Evolutionary conservation across 2,888 invertebrate genomes (phyloP), one percentile per base, ranked within the genome.

Genomic region (Drosophila tripunctata): DNA sequence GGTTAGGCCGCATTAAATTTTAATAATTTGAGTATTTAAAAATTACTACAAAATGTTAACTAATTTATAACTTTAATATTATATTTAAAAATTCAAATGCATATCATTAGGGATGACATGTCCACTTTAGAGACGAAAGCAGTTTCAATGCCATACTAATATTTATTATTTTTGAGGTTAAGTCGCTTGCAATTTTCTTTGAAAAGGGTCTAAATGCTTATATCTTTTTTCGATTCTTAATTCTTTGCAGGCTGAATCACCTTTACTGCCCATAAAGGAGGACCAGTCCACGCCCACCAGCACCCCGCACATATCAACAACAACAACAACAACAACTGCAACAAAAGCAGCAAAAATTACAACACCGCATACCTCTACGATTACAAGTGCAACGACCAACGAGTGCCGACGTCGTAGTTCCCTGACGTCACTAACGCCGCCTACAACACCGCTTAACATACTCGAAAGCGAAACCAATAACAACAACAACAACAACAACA

Each of bases 191-290:
- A n/a, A n/a, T n/a, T n/a, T n/a, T n/a, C n/a, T n/a, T n/a, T n/a
- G n/a, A n/a, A n/a, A n/a, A n/a, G n/a, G n/a, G n/a, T n/a, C n/a
- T n/a, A n/a, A 21, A 21, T 27, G 27, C 10, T 27, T 6, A 27
- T 27, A 3, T 10, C 12, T 17, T 1, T 3, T n/a, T n/a, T 52
- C 8, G 1, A 2, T n/a, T 4, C 7, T 27, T 22, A 7, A 19
- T 17, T 12, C 0, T 33, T 17, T 7, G 2, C 75, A 90, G 90
- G 90, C 88, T 60, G 90, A 90, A 81, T 89, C 90, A 47, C 90
- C 90, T 43, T 70, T 90, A 56, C 82, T 90, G 52, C 89, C 88
- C 50, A 65, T 75, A 36, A 88, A 84, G 64, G 89, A 88, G 56
- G 67, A 78, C 51, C 65, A 60, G 40, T 24, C 38, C 15, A 54